These are phyloP conservation scores for Drosophila ironensis DNA, from an alignment of 1,140 invertebrate species.

Conservation along the genomic window DNA sequence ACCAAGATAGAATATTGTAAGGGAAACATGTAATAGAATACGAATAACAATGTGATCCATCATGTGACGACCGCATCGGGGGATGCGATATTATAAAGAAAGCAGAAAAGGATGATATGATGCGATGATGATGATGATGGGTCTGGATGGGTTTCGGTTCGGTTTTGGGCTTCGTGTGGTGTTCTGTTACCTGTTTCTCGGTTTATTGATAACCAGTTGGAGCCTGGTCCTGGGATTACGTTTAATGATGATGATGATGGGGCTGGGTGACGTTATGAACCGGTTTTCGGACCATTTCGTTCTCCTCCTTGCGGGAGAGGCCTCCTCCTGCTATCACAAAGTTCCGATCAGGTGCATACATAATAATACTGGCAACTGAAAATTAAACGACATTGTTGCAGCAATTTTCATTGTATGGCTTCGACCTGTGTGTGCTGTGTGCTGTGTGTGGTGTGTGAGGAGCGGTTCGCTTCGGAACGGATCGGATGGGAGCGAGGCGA, in stretches of 20 bases:
- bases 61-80: neutral
- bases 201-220: constrained; percentile 49
- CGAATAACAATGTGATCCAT: too few species aligned
- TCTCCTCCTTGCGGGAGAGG: neutral
- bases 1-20: neutral
- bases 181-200: constrained; percentile 38
- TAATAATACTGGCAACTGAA: constrained; percentile 43
- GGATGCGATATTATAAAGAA: constrained; percentile 11
- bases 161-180: constrained; percentile 4
- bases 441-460: too few species aligned
- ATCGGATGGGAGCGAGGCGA: neutral
- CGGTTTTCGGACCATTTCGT: constrained; percentile 33
- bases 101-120: constrained; percentile 32
- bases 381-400: constrained; percentile 65
- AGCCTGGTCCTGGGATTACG: constrained; percentile 17
- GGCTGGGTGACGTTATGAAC: constrained; percentile 58
- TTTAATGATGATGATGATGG: constrained; percentile 20
- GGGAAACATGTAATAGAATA: too few species aligned
- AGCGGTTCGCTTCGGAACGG: too few species aligned
- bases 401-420: constrained; percentile 51
- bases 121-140: too few species aligned
- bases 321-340: constrained; percentile 42
- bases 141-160: neutral
- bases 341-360: constrained; percentile 60
- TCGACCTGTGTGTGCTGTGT: too few species aligned